Conservation (phyloP, 2,888 invertebrate genomes). For the Acanthopleura granulata region DNA sequence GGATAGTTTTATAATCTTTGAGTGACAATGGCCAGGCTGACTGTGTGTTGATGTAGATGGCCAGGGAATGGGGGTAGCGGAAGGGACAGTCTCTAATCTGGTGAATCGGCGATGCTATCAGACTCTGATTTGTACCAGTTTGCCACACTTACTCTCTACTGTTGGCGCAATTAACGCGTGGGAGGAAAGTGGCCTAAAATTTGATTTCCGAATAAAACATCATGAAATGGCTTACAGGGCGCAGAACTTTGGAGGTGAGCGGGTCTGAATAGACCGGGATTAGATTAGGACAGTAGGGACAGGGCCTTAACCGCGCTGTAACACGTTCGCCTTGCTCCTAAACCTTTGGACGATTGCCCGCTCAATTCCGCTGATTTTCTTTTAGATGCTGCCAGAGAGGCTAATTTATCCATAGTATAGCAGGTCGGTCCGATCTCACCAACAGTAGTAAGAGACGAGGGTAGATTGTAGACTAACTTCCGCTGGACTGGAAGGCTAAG, state of each 20-base stretch:
- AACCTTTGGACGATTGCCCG: slow-evolving; percentile 12
- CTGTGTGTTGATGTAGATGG: no score
- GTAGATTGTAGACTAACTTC: no score
- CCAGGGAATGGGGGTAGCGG: no score
- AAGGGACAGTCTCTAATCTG: no score
- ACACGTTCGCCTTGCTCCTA: not conserved
- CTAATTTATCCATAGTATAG: no score
- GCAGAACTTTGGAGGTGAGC: not conserved
- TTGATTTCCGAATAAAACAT: slow-evolving; percentile 12
- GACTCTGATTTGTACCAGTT: not conserved
- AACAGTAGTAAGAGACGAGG: no score
- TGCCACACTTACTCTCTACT: not conserved
- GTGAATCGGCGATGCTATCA: not conserved
- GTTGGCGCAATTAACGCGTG: not conserved
- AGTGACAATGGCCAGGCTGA: no score
- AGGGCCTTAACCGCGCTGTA: not conserved
- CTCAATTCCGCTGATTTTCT: not conserved
- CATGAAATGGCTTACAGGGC: slow-evolving; percentile 10
- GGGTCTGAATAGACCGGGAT: not conserved
- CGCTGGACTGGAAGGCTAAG: no score
- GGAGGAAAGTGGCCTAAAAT: not conserved
- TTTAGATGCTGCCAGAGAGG: not conserved
- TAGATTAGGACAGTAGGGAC: not conserved
- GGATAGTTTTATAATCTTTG: no score
- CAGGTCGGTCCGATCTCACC: no score